Conservation (phyloP, 2,888 invertebrate genomes). For the Kuschelorhynchus macadamiae region DNA sequence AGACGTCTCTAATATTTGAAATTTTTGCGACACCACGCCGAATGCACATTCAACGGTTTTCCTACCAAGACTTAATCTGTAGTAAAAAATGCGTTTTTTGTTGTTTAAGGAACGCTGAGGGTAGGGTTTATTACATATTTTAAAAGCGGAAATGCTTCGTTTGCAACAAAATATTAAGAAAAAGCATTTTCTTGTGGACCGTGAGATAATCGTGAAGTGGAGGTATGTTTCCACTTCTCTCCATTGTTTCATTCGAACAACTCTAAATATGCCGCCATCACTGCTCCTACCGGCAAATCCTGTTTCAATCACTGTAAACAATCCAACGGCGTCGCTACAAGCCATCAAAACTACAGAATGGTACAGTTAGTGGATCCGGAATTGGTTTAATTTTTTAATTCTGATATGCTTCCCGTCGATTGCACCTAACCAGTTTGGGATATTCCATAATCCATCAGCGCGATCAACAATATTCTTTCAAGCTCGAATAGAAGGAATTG, state of each 20-base stretch:
- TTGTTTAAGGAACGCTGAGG: constrained; percentile 6
- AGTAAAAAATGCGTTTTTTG: constrained; percentile 13
- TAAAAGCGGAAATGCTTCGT: background rate
- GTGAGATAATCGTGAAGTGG: background rate
- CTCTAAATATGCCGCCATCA: constrained; percentile 56
- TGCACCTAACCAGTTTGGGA: constrained; percentile 30
- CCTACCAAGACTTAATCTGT: constrained; percentile 25
- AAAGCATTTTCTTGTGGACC: constrained; percentile 2
- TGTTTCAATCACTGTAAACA: constrained; percentile 58
- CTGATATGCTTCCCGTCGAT: constrained; percentile 56
- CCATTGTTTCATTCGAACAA: background rate
- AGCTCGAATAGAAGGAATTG: background rate
- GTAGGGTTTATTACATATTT: constrained; percentile 4
- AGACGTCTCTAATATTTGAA: constrained; percentile 9
- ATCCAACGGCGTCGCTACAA: constrained; percentile 58
- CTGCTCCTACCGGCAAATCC: constrained; percentile 59
- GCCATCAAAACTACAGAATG: constrained; percentile 59
- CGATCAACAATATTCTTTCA: constrained; percentile 46
- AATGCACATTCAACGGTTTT: constrained; percentile 25
- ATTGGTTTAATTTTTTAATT: constrained; percentile 54
- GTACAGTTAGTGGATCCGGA: constrained; percentile 51
- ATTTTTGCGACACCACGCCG: constrained; percentile 18
- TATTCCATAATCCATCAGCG: constrained; percentile 56
- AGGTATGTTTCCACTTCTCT: constrained; percentile 1
- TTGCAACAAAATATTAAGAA: background rate